Evolutionary conservation across 2,888 invertebrate species (phyloP), one percentile per base, ranked within the genome.

Genomic region (Spicauda simplicius): DNA sequence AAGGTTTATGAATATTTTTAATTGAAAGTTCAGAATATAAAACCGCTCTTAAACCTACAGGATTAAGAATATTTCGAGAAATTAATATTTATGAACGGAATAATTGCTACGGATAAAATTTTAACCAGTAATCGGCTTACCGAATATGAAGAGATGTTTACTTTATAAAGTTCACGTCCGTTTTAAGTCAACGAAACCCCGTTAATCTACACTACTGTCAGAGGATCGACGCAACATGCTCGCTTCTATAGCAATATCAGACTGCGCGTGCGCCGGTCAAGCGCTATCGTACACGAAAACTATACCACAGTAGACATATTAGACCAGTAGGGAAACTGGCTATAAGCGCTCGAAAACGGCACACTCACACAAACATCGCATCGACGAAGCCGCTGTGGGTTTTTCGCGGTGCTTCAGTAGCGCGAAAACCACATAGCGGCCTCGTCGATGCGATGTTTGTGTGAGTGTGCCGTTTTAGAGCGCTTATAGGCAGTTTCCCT

Each of bases 191-290:
- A 62, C 45, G 41, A 62, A 37, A 59, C 18, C 53, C 30, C 18
- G 53, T 53, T 64, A 58, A 14, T 54, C n/a, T 18, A 14, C 58
- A 50, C 19, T 14, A 57, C 37, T 37, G 41, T 25, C 16, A 14
- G 16, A 33, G 14, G 41, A 64, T 41, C 50, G 53, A 75, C 76
- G 76, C 77, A 77, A 76, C 80, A 70, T 74, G 75, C 70, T 73
- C 76, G 72, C 76, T 74, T 73, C 78, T 77, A 77, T 75, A 75
- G 74, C 73, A 70, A 71, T 72, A 78, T 77, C 67, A 53, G 56
- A 76, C 77, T 76, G 74, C 74, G 76, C 74, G 61, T 50, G 69
- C 73, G 76, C 57, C 19, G 52, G 37, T 19, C 37, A 5, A 30
- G 4, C 53, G 41, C 19, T 61, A 53, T 52, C 61, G 33, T 37